phyloP scores from a whole-genome alignment of 1,140 invertebrate genomes.

The Scaptomyza pallida region DNA sequence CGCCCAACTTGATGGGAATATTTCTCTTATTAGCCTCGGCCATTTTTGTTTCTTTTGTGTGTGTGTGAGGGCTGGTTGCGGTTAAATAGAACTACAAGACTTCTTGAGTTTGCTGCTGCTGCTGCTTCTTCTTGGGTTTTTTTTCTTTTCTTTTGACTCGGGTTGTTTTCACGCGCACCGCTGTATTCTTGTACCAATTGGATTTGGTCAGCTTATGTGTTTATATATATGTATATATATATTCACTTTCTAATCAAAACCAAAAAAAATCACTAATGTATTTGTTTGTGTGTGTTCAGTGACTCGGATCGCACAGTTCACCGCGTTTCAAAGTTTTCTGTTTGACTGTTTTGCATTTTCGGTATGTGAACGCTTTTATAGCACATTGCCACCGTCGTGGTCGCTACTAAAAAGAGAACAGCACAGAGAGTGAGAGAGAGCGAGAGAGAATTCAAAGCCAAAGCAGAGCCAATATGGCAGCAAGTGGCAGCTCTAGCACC shows the following conservation, averaged over 20 bases:
- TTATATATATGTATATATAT: constrained; percentile 17
- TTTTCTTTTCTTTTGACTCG: constrained; percentile 20
- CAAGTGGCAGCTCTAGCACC: constrained; percentile 5
- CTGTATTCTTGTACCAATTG: constrained; percentile 25
- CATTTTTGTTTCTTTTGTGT: constrained; percentile 85
- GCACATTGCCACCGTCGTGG: constrained; percentile 22
- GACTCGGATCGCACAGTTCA: constrained; percentile 49
- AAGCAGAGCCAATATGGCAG: constrained; percentile 21
- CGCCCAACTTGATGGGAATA: constrained; percentile 96
- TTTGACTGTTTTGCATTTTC: constrained; percentile 68
- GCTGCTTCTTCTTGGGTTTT: constrained; percentile 23
- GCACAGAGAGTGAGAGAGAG: background rate
- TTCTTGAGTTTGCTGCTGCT: constrained; percentile 36
- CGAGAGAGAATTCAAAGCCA: constrained; percentile 6
- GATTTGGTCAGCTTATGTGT: constrained; percentile 40
- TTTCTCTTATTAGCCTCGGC: constrained; percentile 92
- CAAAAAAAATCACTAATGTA: constrained; percentile 65
- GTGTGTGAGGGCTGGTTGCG: constrained; percentile 23
- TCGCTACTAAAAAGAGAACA: constrained; percentile 22
- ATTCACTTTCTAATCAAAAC: constrained; percentile 71
- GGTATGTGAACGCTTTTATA: constrained; percentile 61
- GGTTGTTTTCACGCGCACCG: constrained; percentile 48
- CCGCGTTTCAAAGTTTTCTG: constrained; percentile 65
- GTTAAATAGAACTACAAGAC: constrained; percentile 34
- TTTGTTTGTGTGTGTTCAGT: constrained; percentile 23